A percentile compares a stretch with the other conserved stretches of the same genome.
Evolutionary conservation across 2,113 vertebrate species (phyloP).

Genomic region (Xiphias gladius): DNA sequence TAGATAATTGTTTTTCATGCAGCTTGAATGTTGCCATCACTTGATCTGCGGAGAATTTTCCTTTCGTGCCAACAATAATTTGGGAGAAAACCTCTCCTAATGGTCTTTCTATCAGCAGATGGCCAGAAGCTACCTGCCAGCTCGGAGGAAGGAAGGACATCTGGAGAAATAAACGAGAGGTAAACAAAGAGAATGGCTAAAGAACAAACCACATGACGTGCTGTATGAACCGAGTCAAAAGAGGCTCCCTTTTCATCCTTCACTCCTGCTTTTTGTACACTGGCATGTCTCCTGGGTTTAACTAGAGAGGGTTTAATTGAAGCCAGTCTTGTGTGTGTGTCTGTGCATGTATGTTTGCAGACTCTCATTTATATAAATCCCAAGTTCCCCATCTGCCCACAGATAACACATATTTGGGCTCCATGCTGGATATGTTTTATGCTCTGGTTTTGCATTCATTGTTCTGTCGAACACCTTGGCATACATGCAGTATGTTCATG

Average conservation of each 20-base stretch:
- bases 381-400: constrained; percentile 14
- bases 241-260: constrained; percentile 22
- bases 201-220: constrained; percentile 18
- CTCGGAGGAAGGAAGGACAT: constrained; percentile 14
- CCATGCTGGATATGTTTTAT: neutral
- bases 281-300: constrained; percentile 52
- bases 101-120: constrained; percentile 47
- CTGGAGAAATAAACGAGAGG: constrained; percentile 7
- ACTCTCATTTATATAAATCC: constrained; percentile 39
- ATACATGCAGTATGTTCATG: neutral
- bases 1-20: constrained; percentile 5
- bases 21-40: neutral
- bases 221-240: constrained; percentile 16
- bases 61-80: constrained; percentile 34
- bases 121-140: constrained; percentile 47
- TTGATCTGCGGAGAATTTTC: neutral
- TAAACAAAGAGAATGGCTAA: constrained; percentile 4
- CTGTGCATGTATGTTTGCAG: constrained; percentile 9
- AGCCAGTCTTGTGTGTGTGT: constrained; percentile 16
- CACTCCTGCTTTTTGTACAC: constrained; percentile 21
- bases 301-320: constrained; percentile 59
- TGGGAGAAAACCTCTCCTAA: constrained; percentile 36
- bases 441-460: neutral
- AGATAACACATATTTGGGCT: constrained; percentile 20
- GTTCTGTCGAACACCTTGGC: neutral